Conservation (phyloP, 2,888 invertebrate genomes). For the Carabus problematicus region DNA sequence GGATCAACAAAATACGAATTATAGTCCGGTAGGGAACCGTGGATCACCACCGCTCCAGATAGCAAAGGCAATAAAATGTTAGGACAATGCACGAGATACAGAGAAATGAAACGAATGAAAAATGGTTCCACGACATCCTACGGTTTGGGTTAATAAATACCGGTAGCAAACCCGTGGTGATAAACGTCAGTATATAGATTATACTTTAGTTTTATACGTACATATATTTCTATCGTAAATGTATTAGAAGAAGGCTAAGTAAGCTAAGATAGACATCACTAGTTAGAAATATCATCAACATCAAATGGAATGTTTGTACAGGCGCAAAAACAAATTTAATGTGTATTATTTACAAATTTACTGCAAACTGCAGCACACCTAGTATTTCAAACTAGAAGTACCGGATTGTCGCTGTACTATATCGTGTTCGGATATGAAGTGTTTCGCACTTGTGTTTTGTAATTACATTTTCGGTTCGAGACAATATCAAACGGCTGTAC, state of each 20-base stretch:
- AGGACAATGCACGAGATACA: conserved; percentile 15
- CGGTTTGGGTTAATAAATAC: conserved; percentile 20
- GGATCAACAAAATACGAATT: conserved; percentile 41
- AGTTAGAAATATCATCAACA: no score
- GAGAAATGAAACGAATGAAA: conserved; percentile 20
- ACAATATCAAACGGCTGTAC: conserved; percentile 8
- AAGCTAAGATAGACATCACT: no score
- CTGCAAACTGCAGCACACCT: no score
- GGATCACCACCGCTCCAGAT: conserved; percentile 20
- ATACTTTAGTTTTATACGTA: no score
- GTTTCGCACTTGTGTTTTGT: not conserved
- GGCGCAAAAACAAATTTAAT: no score
- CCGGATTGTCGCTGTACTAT: not conserved
- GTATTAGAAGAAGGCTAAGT: conserved; percentile 6
- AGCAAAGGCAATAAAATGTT: conserved; percentile 4
- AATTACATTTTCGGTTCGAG: conserved; percentile 7
- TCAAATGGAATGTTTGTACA: no score
- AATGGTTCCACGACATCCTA: conserved; percentile 17
- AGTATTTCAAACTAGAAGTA: no score
- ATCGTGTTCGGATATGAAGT: conserved; percentile 7
- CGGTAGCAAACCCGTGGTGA: conserved; percentile 1
- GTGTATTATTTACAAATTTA: no score
- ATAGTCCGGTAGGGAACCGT: conserved; percentile 30
- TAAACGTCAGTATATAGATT: conserved; percentile 14
- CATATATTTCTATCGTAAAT: not conserved